Evolutionary conservation across 2,888 invertebrate species (phyloP).

Genomic region (Lagria hirta): DNA sequence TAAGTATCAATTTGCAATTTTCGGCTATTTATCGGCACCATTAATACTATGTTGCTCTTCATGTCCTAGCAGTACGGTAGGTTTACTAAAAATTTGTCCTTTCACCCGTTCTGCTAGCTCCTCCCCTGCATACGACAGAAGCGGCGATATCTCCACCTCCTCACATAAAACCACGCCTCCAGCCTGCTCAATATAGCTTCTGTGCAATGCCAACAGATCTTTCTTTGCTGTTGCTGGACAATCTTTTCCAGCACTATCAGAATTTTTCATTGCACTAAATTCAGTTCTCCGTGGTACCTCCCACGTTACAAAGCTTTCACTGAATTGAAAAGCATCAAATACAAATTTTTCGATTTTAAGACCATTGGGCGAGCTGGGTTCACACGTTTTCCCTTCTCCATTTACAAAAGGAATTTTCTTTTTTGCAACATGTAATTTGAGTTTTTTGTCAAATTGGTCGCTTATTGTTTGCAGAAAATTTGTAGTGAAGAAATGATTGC

Average conservation of each 20-base stretch:
- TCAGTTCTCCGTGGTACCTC: slow-evolving; percentile 89
- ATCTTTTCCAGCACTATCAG: slow-evolving; percentile 82
- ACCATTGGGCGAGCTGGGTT: slow-evolving; percentile 85
- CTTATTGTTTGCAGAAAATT: slow-evolving; percentile 79
- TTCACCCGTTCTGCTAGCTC: slow-evolving; percentile 58
- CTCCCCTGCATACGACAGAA: slow-evolving; percentile 89
- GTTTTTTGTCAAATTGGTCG: slow-evolving; percentile 66
- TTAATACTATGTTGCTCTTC: slow-evolving; percentile 15
- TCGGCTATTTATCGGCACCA: slow-evolving; percentile 3
- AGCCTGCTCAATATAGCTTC: slow-evolving; percentile 74
- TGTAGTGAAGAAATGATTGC: slow-evolving; percentile 94
- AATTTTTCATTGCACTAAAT: slow-evolving; percentile 96
- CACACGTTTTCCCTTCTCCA: slow-evolving; percentile 66
- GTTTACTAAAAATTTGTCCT: slow-evolving; percentile 31
- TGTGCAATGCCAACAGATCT: slow-evolving; percentile 76
- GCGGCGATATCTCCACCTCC: slow-evolving; percentile 88
- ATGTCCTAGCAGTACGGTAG: slow-evolving; percentile 31
- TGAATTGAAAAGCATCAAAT: slow-evolving; percentile 95
- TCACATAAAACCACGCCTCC: slow-evolving; percentile 74
- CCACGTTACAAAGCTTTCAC: slow-evolving; percentile 89
- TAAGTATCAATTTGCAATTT: too few relatives aligned
- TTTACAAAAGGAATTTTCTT: slow-evolving; percentile 93
- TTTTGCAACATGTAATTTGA: slow-evolving; percentile 91
- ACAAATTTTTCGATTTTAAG: slow-evolving; percentile 99
- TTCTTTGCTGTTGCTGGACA: slow-evolving; percentile 84